These are phyloP conservation scores for Hetaerina titia DNA, from an alignment of 2,888 invertebrate genomes.

Conservation along the genomic window DNA sequence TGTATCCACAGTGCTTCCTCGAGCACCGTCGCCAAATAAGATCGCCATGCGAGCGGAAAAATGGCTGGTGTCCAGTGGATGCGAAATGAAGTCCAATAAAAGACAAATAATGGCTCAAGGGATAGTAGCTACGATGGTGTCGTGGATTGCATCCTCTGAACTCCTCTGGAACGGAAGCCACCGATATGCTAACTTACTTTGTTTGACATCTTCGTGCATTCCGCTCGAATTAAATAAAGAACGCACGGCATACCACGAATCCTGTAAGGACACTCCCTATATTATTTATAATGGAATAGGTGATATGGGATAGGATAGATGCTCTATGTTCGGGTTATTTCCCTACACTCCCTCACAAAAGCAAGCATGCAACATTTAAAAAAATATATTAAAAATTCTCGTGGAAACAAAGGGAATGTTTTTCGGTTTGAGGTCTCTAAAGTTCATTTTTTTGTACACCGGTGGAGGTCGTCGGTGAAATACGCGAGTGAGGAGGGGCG, in stretches of 20 bases:
- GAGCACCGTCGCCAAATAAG: neutral
- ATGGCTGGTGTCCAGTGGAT: neutral
- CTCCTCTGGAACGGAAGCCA: neutral
- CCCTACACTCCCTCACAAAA: too few relatives aligned
- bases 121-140: neutral
- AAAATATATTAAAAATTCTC: too few relatives aligned
- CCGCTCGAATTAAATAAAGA: too few relatives aligned
- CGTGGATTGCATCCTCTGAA: neutral
- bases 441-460: too few relatives aligned
- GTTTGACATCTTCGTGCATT: neutral
- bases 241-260: too few relatives aligned
- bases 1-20: neutral
- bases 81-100: slow-evolving; percentile 9
- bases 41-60: neutral
- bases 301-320: too few relatives aligned
- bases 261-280: too few relatives aligned
- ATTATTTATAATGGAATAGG: too few relatives aligned
- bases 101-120: neutral
- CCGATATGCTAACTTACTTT: slow-evolving; percentile 7
- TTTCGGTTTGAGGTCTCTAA: too few relatives aligned
- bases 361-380: too few relatives aligned
- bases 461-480: neutral
- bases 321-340: too few relatives aligned
- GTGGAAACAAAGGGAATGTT: too few relatives aligned
- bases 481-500: neutral